Evolutionary conservation across 2,888 invertebrate species (phyloP), one percentile per base, ranked within the genome.

Genomic region (Helleia helle): DNA sequence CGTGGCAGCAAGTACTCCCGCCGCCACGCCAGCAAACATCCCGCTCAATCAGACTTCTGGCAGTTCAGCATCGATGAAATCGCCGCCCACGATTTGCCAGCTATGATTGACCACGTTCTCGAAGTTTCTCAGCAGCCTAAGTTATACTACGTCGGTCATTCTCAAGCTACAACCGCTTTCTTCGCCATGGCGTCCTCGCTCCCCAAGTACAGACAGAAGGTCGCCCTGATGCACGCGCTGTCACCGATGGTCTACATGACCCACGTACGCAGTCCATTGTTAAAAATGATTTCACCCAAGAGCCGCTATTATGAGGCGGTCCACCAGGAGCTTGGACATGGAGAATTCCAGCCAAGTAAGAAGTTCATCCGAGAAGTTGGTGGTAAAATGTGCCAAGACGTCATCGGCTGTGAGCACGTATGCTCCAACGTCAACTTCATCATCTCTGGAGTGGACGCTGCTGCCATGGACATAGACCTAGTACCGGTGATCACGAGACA

Each of bases 381-480:
- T 9, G 81, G 81, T 9, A 56, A 58, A 46, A 64, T 77, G 69
- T 71, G 71, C 52, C 57, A 65, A 46, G 62, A 65, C 4, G 64
- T 66, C 46, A 65, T 72, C 47, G 75, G 75, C 29, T 71, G 70
- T 46, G 81, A 86, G 54, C 60, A 74, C 26, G 55, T 91, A 4
- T 91, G 91, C 60, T 75, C 87, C 39, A 87, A 89, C 59, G 57
- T 88, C 6, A 71, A 91, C 51, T 90, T 90, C 61, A 70, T 90
- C 14, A 71, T 90, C 43, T 79, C 80, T 42, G 67, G 70, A n/a
- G 88, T 89, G 31, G 94, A 94, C 34, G 6, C 68, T 89, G 89
- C 87, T 26, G 92, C 93, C 17, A 73, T 84, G 37, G 87, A 87
- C 70, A 66, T 89, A 48, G 88, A 90, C 50, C 58, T 66, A 41